phyloP scores from a whole-genome alignment of 2,113 vertebrate genomes.

The Vulpes vulpes region DNA sequence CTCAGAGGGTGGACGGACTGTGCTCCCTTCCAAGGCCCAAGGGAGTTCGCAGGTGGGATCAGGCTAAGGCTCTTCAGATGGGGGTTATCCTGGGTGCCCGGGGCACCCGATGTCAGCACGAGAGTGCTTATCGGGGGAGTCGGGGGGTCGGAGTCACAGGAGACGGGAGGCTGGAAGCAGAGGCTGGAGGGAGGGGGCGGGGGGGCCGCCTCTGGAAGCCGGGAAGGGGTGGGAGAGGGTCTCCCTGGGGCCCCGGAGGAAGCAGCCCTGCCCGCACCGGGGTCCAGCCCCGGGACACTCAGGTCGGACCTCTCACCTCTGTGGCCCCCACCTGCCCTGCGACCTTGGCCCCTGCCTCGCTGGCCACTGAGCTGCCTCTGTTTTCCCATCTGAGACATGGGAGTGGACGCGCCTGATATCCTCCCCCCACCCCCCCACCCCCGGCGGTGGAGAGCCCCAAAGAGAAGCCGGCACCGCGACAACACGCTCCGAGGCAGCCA shows the following conservation, averaged over 20 bases:
- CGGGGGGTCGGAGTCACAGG: not conserved
- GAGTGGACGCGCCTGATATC: not conserved
- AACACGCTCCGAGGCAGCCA: not conserved
- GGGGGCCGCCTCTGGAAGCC: not conserved
- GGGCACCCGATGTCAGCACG: not conserved
- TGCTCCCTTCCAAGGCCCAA: not conserved
- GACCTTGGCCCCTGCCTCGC: not conserved
- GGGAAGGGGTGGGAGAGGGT: not conserved
- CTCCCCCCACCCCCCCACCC: not conserved
- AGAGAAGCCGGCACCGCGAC: no score
- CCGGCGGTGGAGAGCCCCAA: not conserved
- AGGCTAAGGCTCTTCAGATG: not conserved
- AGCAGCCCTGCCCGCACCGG: not conserved
- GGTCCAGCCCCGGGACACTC: not conserved
- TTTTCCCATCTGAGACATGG: not conserved
- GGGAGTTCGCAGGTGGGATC: no score
- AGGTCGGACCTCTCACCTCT: no score
- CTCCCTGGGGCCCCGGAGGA: not conserved
- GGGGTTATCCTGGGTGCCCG: not conserved
- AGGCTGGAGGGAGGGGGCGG: not conserved
- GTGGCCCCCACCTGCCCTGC: not conserved
- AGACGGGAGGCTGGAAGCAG: not conserved
- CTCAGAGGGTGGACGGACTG: not conserved
- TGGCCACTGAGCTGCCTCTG: fast-evolving
- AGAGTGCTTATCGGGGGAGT: no score